Base-by-base conservation (phyloP, 2,113 vertebrate species). In the Perca flavescens region DNA sequence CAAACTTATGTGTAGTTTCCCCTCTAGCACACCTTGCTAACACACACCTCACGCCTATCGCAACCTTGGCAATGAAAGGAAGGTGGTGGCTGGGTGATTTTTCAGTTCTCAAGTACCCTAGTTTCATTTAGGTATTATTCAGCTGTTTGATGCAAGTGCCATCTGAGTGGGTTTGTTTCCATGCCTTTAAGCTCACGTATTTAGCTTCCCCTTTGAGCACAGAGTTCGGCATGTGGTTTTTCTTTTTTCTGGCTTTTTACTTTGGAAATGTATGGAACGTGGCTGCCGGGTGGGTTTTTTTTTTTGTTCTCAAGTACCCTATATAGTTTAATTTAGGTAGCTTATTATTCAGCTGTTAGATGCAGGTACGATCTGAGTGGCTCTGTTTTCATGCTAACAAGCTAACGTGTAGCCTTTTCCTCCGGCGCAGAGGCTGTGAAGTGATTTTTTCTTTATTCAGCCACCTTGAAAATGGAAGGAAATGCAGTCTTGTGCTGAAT, bases 381-480 rank as follows among this genome's bases (percentile, higher is more conserved):
- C 47, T 61, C 17, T 50, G 9, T 17, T 65, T 17, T 57, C 15
- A 15, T 40, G 15, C 58, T 56, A 74, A 69, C 22, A 34, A 56
- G 58, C 61, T 54, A 60, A 65, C 52, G 58, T 58, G 3, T 22
- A 25, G 47, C 22, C n/a, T 64, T 50, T 56, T n/a, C 66, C 36
- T 50, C 17, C 34, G 49, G 56, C 52, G 10, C 8, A 13, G 34
- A 22, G 1, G 28, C 53, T 54, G 36, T 50, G 16, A 34, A 13
- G 34, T 15, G 31, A 13, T 14, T 62, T 65, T 56, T 56, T 68
- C 22, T 69, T 57, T 54, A 28, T 63, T 62, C 36, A 36, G 16
- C n/a, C 43, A 47, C 10, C 36, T 70, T 82, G 3, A 71, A 81
- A 66, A 67, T 36, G 46, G 50, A 74, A 74, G 17, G 17, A 72